A percentile compares a stretch with the other conserved stretches of the same genome.
Evolutionary conservation across 1,140 invertebrate genomes (phyloP).

Genomic region (Solenopsis fugax): DNA sequence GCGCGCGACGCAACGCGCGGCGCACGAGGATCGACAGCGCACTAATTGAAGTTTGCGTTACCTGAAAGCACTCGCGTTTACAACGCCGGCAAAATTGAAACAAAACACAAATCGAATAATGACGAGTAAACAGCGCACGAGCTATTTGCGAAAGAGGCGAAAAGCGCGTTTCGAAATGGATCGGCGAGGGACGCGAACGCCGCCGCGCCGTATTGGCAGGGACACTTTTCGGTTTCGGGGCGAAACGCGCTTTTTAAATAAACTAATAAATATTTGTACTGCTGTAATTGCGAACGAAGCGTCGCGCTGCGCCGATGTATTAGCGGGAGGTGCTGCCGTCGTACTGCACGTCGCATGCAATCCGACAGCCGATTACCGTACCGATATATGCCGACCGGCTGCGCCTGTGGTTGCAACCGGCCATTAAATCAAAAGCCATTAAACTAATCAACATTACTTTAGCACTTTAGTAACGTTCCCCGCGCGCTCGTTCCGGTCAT

Average conservation of each 20-base stretch:
- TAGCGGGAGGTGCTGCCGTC: conserved; percentile 57
- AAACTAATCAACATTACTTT: conserved; percentile 71
- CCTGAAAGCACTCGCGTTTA: conserved; percentile 10
- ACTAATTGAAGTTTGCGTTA: conserved; percentile 36
- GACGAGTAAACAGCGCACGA: conserved; percentile 3
- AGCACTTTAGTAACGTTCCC: conserved; percentile 32
- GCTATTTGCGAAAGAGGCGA: conserved; percentile 4
- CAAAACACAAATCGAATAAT: conserved; percentile 53
- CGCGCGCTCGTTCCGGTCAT: not conserved
- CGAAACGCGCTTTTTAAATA: conserved; percentile 70
- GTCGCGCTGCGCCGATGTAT: conserved; percentile 25
- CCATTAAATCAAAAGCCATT: conserved; percentile 76
- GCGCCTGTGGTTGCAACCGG: conserved; percentile 45
- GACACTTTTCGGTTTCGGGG: conserved; percentile 16
- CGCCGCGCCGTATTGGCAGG: not conserved
- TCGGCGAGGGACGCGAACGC: conserved; percentile 12
- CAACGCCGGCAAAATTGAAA: conserved; percentile 31
- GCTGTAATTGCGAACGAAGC: conserved; percentile 69
- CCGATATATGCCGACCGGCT: not conserved
- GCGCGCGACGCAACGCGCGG: not conserved
- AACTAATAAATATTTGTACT: conserved; percentile 70
- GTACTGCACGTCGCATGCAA: conserved; percentile 68
- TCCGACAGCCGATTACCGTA: conserved; percentile 68
- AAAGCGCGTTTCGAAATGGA: conserved; percentile 20
- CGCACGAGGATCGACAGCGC: not conserved